These are phyloP conservation scores for Congeria kusceri DNA, from an alignment of 2,888 invertebrate genomes.

Conservation along the genomic window DNA sequence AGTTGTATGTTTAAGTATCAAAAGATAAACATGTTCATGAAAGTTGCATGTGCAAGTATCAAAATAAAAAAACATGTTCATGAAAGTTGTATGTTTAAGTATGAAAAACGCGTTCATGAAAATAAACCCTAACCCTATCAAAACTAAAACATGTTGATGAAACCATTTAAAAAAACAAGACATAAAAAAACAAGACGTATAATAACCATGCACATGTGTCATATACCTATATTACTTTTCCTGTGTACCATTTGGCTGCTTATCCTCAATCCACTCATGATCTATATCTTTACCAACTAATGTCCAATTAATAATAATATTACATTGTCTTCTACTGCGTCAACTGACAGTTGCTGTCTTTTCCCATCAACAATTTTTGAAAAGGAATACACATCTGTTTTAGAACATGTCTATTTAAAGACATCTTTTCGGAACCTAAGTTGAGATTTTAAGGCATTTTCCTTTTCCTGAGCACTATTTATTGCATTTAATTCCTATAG, in stretches of 20 bases:
- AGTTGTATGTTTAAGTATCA: not conserved
- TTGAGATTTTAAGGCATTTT: conserved; percentile 1
- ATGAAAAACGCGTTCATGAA: too few species aligned
- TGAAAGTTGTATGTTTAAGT: too few species aligned
- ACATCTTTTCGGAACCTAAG: not conserved
- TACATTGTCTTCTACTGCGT: not conserved
- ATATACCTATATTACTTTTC: conserved; percentile 29
- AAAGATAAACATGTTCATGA: too few species aligned
- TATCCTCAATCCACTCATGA: conserved; percentile 17
- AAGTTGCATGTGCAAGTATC: too few species aligned
- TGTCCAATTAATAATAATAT: not conserved
- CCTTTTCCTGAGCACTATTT: not conserved
- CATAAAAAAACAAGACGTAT: not conserved
- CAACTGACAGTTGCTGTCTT: not conserved
- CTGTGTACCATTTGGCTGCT: conserved; percentile 23
- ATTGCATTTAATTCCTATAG: not conserved
- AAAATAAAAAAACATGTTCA: too few species aligned
- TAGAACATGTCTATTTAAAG: not conserved
- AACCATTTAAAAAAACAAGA: too few species aligned
- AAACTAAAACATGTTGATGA: too few species aligned
- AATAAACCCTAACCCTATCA: too few species aligned
- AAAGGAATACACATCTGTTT: not conserved
- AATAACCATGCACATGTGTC: not conserved
- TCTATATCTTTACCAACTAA: conserved; percentile 25
- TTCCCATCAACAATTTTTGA: not conserved